Conservation (phyloP, 1,140 invertebrate species). For the Harpegnathos saltator region DNA sequence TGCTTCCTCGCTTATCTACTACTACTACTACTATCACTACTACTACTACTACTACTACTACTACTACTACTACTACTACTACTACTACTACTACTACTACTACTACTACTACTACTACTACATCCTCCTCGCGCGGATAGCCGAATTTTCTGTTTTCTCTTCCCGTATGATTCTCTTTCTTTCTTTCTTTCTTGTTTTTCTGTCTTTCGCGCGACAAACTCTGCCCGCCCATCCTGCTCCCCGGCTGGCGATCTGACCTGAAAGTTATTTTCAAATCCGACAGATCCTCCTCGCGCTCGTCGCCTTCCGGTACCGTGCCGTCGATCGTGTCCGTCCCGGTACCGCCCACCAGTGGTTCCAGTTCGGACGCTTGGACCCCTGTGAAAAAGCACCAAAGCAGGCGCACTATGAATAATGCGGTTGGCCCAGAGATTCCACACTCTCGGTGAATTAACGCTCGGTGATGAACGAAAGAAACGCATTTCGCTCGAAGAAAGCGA, state of each 20-base stretch:
- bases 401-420: neutral
- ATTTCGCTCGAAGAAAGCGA: too few species aligned
- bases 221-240: neutral
- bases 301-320: conserved; percentile 86
- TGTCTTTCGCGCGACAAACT: neutral
- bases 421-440: too few species aligned
- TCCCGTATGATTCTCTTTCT: too few species aligned
- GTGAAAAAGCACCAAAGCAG: neutral
- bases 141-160: neutral
- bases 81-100: too few species aligned
- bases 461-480: too few species aligned
- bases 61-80: too few species aligned
- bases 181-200: neutral
- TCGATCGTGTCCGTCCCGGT: conserved; percentile 87
- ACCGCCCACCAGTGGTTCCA: conserved; percentile 92
- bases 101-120: too few species aligned
- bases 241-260: conserved; percentile 80
- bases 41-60: too few species aligned
- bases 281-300: conserved; percentile 84
- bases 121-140: neutral
- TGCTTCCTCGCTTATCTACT: neutral
- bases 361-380: conserved; percentile 87
- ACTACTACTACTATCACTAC: too few species aligned
- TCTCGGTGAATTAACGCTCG: too few species aligned
- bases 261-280: conserved; percentile 80